Base-by-base conservation (phyloP, 2,797 vertebrate genomes). In the Hipposideros larvatus region DNA sequence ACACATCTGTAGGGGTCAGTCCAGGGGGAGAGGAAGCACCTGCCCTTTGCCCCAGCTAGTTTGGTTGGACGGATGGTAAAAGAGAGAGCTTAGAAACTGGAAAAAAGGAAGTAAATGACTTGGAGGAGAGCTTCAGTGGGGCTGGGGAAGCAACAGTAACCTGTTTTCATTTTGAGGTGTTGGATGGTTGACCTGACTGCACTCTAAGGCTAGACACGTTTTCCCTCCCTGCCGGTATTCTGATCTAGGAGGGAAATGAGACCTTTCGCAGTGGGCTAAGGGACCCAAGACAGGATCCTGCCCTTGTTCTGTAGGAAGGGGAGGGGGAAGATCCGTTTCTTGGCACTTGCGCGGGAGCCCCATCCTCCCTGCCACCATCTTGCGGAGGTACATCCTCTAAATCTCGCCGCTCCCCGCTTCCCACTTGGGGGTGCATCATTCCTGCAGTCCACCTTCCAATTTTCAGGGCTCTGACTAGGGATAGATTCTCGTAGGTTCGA, bases 281-380 rank as follows among this genome's bases (percentile, higher is more conserved):
- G 11, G 7, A 37, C 53, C 43, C 87, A 11, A 19, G 53, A 55
- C 31, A 66, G n/a, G 41, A 71, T 24, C 18, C 34, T 13, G 71
- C 26, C 71, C 61, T 57, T 63, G 46, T 11, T 34, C 82, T n/a
- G 31, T 18, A 43, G 19, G 61, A 10, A 66, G 46, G 11, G 73
- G 80, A 87, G 43, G 18, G 43, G 24, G 85, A 19, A 75, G 34
- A 53, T 37, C 70, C 59, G 13, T 55, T 74, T 57, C 48, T 77
- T 28, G 5, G 31, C 63, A 19, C 16, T 21, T 66, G 21, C 48
- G 8, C 10, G 6, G 75, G 66, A 61, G 31, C 59, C 75, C 73
- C 43, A 5, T 78, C 51, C 28, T 82, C 14, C 66, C 70, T 46
- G 55, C 74, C 94, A 83, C 95, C 92, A 84, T 97, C 92, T 95